Evolutionary conservation across 2,797 vertebrate species (phyloP).

Genomic region (Sebastes itinus): DNA sequence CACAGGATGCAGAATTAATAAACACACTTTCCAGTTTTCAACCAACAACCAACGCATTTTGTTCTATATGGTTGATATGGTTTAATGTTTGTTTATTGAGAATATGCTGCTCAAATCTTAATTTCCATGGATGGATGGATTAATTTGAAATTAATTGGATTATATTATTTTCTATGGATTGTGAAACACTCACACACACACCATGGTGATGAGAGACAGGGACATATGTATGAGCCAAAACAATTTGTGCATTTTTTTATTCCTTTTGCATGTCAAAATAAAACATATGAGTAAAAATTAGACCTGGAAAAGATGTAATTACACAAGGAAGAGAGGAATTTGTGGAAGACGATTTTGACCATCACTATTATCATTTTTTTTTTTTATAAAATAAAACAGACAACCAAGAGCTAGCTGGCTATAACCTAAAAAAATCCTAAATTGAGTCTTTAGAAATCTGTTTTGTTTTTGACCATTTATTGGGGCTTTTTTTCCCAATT

Average conservation of each 20-base stretch:
- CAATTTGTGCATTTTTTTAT: neutral
- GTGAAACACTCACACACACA: neutral
- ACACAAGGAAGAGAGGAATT: neutral
- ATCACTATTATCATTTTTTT: neutral
- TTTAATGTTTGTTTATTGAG: neutral
- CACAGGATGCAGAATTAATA: conserved; percentile 3
- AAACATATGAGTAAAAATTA: neutral
- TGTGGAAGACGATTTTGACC: neutral
- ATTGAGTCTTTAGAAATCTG: too few species aligned
- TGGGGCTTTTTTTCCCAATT: neutral
- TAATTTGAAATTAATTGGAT: neutral
- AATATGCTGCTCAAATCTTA: neutral
- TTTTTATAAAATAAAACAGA: neutral
- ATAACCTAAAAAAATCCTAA: neutral
- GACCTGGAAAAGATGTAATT: neutral
- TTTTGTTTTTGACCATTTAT: neutral
- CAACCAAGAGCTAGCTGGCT: neutral
- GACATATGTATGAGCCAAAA: neutral
- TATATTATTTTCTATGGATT: neutral
- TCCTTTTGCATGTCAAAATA: neutral
- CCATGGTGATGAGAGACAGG: neutral
- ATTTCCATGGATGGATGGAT: neutral
- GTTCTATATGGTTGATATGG: neutral
- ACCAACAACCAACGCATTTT: neutral
- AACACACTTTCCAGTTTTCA: neutral